Evolutionary conservation across 1,140 invertebrate species (phyloP).

Genomic region (Rhizoglyphus robini): DNA sequence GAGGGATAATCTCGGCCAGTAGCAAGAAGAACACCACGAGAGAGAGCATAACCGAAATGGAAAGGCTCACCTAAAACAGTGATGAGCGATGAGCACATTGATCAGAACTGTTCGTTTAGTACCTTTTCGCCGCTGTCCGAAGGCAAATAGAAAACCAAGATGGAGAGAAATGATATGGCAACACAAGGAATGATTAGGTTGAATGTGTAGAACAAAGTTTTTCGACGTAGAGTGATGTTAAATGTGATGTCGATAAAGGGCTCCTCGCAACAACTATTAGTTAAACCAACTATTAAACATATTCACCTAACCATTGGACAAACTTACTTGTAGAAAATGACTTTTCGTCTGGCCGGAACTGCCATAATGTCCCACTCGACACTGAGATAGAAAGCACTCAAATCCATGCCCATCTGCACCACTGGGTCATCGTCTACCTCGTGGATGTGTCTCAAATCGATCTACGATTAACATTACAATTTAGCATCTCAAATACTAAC

Average conservation of each 20-base stretch:
- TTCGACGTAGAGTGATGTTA: conserved; percentile 80
- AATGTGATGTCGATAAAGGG: conserved; percentile 93
- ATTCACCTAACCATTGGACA: not conserved
- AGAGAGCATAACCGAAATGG: conserved; percentile 94
- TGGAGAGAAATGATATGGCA: conserved; percentile 89
- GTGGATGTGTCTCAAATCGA: conserved; percentile 70
- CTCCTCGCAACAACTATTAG: conserved; percentile 64
- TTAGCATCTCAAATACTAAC: not conserved
- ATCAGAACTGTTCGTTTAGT: conserved; percentile 17
- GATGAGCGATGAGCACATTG: conserved; percentile 37
- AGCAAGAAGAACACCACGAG: conserved; percentile 97
- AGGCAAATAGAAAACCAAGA: conserved; percentile 95
- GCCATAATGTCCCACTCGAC: conserved; percentile 93
- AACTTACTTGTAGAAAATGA: conserved; percentile 64
- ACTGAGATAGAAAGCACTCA: conserved; percentile 86
- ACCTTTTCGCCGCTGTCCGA: conserved; percentile 95
- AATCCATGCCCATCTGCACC: conserved; percentile 59
- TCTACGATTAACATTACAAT: conserved; percentile 40
- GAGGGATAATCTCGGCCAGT: conserved; percentile 91
- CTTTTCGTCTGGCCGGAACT: conserved; percentile 68
- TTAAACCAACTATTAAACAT: conserved; percentile 40
- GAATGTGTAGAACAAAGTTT: conserved; percentile 88
- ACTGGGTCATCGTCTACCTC: conserved; percentile 61
- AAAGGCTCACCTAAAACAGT: conserved; percentile 63
- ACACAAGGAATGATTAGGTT: conserved; percentile 93